Conservation (phyloP, 2,888 invertebrate species). For the Torymus aiolomorphi region DNA sequence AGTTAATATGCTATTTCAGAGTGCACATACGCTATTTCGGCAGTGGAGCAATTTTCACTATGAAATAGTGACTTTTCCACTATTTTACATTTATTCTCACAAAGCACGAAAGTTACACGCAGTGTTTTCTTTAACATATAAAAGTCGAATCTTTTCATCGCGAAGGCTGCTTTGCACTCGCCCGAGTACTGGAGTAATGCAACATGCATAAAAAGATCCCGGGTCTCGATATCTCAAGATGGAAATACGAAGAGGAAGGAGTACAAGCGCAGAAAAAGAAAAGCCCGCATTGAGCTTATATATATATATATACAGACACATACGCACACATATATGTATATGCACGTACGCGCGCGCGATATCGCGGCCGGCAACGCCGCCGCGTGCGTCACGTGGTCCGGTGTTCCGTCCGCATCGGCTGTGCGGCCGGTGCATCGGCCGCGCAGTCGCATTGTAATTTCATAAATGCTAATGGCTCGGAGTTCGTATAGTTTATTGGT, state of each 20-base stretch:
- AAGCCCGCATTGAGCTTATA: constrained; percentile 20
- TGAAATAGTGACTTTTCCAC: too few relatives aligned
- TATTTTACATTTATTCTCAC: too few relatives aligned
- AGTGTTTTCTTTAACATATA: too few relatives aligned
- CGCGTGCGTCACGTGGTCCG: constrained; percentile 23
- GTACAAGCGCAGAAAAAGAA: constrained; percentile 2
- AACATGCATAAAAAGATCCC: constrained; percentile 38
- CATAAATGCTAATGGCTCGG: constrained; percentile 29
- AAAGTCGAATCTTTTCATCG: too few relatives aligned
- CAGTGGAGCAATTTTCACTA: too few relatives aligned
- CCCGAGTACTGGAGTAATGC: constrained; percentile 16
- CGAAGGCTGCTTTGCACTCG: too few relatives aligned
- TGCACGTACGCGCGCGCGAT: not conserved
- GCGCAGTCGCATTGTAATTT: constrained; percentile 26
- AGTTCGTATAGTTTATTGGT: too few relatives aligned
- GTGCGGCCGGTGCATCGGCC: constrained; percentile 6
- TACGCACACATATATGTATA: not conserved
- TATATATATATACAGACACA: not conserved
- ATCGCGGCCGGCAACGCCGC: constrained; percentile 15
- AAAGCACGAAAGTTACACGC: too few relatives aligned
- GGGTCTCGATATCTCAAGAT: not conserved
- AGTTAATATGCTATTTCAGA: too few relatives aligned
- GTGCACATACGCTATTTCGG: too few relatives aligned
- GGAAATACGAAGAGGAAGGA: not conserved
- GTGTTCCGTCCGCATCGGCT: constrained; percentile 16